phyloP scores from a whole-genome alignment of 2,888 invertebrate genomes.

The Hyppa rectilinea region DNA sequence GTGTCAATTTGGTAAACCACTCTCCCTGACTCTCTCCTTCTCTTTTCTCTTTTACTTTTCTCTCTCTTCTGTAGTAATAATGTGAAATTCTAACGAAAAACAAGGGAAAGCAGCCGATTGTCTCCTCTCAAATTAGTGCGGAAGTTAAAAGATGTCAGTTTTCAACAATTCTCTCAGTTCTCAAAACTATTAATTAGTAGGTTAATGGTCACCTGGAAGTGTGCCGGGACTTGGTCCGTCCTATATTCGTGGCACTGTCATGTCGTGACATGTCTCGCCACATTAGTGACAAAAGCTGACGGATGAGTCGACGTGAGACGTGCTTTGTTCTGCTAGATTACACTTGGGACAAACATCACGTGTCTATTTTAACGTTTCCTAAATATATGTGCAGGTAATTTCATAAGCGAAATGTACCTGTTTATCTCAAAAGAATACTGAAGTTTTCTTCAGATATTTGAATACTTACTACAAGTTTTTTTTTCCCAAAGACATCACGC shows the following conservation, averaged over 20 bases:
- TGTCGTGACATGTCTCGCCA: slow-evolving; percentile 39
- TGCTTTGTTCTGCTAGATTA: slow-evolving; percentile 18
- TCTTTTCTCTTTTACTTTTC: not conserved
- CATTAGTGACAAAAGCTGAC: slow-evolving; percentile 49
- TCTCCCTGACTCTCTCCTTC: not conserved
- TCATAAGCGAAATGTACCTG: not conserved
- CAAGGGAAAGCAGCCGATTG: not conserved
- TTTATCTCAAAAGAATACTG: not conserved
- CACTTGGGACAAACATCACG: not conserved
- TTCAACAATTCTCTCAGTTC: slow-evolving; percentile 10
- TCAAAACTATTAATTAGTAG: slow-evolving; percentile 42
- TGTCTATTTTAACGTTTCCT: not conserved
- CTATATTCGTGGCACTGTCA: slow-evolving; percentile 36
- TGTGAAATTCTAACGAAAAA: not conserved
- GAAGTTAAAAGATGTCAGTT: slow-evolving; percentile 15
- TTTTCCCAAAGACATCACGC: not conserved
- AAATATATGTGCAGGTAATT: not conserved
- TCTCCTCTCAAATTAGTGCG: slow-evolving; percentile 5
- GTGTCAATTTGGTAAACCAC: not conserved
- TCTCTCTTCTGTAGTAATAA: not conserved
- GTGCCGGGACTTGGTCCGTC: slow-evolving; percentile 22
- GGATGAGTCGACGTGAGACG: slow-evolving; percentile 34
- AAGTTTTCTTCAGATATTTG: not conserved
- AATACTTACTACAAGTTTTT: not conserved
- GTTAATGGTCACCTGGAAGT: slow-evolving; percentile 61